Percentiles rank a stretch among this genome's conserved stretches.
phyloP scores from a whole-genome alignment of 2,113 vertebrate genomes.

The Nyctibius bracteatus region DNA sequence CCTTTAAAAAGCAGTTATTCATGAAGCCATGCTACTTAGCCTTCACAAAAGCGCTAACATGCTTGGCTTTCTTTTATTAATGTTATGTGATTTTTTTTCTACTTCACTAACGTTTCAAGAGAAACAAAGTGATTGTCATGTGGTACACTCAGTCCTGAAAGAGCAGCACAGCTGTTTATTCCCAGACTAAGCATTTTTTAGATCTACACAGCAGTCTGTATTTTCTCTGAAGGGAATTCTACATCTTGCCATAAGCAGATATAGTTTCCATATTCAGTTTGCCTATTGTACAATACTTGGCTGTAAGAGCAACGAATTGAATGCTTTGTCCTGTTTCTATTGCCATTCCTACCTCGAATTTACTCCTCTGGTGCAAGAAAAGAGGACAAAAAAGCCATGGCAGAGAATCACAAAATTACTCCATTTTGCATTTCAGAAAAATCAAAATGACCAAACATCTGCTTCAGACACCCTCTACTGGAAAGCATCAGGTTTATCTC shows the following conservation, averaged over 20 bases:
- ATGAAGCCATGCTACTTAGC: neutral
- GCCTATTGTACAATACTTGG: neutral
- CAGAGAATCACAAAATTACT: neutral
- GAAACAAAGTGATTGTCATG: neutral
- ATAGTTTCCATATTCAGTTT: neutral
- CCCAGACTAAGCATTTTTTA: neutral
- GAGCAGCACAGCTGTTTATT: constrained; percentile 19
- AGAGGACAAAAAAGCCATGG: neutral
- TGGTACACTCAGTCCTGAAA: neutral
- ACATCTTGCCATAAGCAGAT: neutral
- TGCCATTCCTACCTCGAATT: neutral
- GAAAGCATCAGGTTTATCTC: neutral
- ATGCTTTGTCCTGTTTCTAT: neutral
- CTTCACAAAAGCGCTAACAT: neutral
- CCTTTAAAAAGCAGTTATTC: constrained; percentile 9
- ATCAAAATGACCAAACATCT: neutral
- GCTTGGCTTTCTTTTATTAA: constrained; percentile 27
- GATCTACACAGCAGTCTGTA: neutral
- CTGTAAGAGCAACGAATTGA: neutral
- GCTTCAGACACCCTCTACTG: constrained; percentile 20
- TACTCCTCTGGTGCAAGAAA: neutral
- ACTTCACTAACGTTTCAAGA: neutral
- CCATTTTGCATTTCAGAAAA: neutral
- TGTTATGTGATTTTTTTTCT: neutral
- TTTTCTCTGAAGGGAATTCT: neutral